Base-by-base conservation (phyloP, 2,888 invertebrate genomes). In the Panopea generosa region DNA sequence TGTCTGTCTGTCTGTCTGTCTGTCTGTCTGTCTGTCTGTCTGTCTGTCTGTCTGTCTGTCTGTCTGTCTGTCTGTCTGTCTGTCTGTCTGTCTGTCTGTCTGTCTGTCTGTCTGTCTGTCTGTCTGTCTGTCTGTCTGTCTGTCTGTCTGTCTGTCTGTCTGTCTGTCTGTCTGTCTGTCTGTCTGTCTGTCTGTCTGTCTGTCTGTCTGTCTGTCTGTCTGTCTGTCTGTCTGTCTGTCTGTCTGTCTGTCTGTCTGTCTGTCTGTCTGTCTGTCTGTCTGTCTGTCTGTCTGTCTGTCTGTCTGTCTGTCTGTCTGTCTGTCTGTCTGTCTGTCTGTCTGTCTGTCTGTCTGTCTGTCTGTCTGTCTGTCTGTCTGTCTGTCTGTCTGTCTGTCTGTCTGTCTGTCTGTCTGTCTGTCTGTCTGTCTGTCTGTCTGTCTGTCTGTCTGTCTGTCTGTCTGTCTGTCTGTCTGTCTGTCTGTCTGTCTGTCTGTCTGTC, bases 41-140 rank as follows among this genome's bases (percentile, higher is more conserved):
- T 40, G 40, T 40, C 40, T 11, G 9, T 40, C 14, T 40, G 40
- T 40, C 40, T 40, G 40, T 40, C 40, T 40, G 40, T 40, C 40
- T 40, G 40, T 40, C 40, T 40, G 40, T 40, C 40, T 40, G 40
- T 40, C 40, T 40, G 40, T 40, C 40, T 40, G 40, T 40, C 40
- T 40, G 40, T 40, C 40, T 40, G 40, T 40, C 40, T 40, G 40
- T 40, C 40, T 40, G 40, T 40, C 40, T 40, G 40, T 40, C 40
- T 40, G 40, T 40, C 40, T 40, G 40, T 40, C 40, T 40, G 40
- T 40, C 40, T 40, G 40, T 40, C 40, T 40, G 40, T 40, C 40
- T 40, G 40, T 40, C 40, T 40, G 40, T 40, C 40, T 40, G 40
- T 40, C 40, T 40, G 40, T 40, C 40, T 40, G 40, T 40, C 40